A percentile compares a stretch with the other conserved stretches of the same genome.
Evolutionary conservation across 2,797 vertebrate genomes (phyloP).

Genomic region (Pitangus sulphuratus): DNA sequence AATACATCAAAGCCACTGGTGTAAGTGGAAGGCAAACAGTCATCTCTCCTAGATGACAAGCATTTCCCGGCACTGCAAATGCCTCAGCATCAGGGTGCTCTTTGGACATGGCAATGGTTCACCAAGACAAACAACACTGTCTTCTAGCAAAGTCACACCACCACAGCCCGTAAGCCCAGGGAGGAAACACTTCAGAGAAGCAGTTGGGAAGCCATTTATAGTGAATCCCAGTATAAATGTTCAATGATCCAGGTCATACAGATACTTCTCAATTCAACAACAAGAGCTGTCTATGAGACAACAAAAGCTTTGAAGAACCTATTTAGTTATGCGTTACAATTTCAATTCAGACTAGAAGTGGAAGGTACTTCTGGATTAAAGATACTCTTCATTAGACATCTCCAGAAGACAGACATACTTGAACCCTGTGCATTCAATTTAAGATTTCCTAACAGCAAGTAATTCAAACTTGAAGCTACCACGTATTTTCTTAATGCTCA

Average conservation of each 20-base stretch:
- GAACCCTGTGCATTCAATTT: background rate
- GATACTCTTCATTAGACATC: background rate
- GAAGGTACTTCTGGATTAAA: background rate
- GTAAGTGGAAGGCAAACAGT: background rate
- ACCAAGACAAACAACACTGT: background rate
- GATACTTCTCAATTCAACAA: background rate
- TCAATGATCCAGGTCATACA: background rate
- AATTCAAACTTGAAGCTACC: background rate
- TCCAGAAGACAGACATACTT: background rate
- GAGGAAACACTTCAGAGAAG: background rate
- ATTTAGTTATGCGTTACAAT: background rate
- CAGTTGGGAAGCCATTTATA: background rate
- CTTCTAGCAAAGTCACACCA: background rate
- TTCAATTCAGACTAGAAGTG: background rate
- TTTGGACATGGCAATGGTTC: background rate
- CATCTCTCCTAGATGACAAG: background rate
- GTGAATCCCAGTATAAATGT: background rate
- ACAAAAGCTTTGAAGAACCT: background rate
- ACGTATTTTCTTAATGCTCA: background rate
- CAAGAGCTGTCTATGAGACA: background rate
- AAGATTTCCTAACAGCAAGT: background rate
- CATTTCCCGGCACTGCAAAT: accelerated
- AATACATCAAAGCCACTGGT: background rate
- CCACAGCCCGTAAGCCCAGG: background rate
- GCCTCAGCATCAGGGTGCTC: background rate